These are phyloP conservation scores for Clarias platycephalus DNA, from an alignment of 2,797 vertebrate genomes.

Conservation along the genomic window DNA sequence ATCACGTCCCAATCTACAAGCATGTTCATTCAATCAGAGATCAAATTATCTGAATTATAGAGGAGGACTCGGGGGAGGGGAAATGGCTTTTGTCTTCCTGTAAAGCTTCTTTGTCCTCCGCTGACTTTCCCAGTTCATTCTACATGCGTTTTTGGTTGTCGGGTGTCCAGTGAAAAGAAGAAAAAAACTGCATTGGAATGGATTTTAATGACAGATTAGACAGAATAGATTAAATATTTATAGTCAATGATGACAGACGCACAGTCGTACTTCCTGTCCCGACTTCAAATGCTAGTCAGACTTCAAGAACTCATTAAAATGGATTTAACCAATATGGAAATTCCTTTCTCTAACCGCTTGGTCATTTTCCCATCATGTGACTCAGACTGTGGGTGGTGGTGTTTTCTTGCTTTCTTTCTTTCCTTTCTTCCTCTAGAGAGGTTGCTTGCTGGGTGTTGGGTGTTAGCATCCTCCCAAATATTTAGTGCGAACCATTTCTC, in stretches of 20 bases:
- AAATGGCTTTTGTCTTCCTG: slow-evolving; percentile 36
- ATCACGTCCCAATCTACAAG: slow-evolving; percentile 47
- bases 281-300: slow-evolving; percentile 31
- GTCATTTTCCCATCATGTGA: slow-evolving; percentile 27
- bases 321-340: slow-evolving; percentile 28
- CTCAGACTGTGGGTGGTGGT: slow-evolving; percentile 12
- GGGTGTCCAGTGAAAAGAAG: not conserved
- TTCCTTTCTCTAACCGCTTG: not conserved
- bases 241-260: slow-evolving; percentile 30
- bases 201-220: slow-evolving; percentile 11
- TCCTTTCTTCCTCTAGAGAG: not conserved
- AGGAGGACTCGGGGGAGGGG: slow-evolving; percentile 41
- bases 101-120: slow-evolving; percentile 29
- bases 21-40: slow-evolving; percentile 53
- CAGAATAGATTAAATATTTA: slow-evolving; percentile 23
- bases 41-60: slow-evolving; percentile 49
- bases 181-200: not conserved
- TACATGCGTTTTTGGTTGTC: not conserved
- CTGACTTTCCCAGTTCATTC: slow-evolving; percentile 18
- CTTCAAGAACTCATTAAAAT: slow-evolving; percentile 48
- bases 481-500: slow-evolving; percentile 10
- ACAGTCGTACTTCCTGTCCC: slow-evolving; percentile 22
- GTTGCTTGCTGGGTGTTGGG: slow-evolving; percentile 22
- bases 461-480: slow-evolving; percentile 28
- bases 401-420: not conserved